phyloP scores from a whole-genome alignment of 2,113 vertebrate species.

The Forbesichthys agassizii region DNA sequence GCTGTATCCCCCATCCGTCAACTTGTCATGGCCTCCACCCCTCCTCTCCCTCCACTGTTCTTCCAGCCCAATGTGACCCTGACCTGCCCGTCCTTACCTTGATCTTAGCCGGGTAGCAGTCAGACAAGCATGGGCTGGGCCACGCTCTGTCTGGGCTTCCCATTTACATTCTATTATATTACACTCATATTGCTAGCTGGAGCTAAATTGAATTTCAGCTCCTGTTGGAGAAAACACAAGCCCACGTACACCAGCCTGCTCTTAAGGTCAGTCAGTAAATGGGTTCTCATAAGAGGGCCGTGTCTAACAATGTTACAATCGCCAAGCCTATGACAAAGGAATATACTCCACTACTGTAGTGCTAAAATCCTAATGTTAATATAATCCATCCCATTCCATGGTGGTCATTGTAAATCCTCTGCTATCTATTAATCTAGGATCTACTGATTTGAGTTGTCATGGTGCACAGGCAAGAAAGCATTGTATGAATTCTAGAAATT shows the following conservation, averaged over 20 bases:
- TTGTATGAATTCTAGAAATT: too few relatives aligned
- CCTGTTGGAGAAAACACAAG: too few relatives aligned
- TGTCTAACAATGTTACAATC: not conserved
- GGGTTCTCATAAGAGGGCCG: conserved; percentile 9
- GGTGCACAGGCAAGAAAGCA: too few relatives aligned
- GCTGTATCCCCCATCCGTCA: conserved; percentile 56
- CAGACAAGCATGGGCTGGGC: conserved; percentile 16
- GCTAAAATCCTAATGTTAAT: too few relatives aligned
- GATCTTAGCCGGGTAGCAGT: conserved; percentile 40
- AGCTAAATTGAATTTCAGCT: conserved; percentile 27
- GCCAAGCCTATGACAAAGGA: not conserved
- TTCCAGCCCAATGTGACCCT: conserved; percentile 40
- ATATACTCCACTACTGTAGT: too few relatives aligned
- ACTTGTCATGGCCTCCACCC: conserved; percentile 56
- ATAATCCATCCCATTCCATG: too few relatives aligned
- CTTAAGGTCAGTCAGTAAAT: conserved; percentile 3
- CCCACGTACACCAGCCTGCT: not conserved
- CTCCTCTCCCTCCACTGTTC: conserved; percentile 27
- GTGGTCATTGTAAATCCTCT: too few relatives aligned
- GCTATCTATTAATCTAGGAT: too few relatives aligned
- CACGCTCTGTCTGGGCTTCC: conserved; percentile 18
- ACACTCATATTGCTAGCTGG: conserved; percentile 17
- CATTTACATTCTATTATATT: conserved; percentile 16
- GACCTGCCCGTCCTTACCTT: conserved; percentile 48
- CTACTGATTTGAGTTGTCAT: too few relatives aligned